These are phyloP conservation scores for Trachemys scripta DNA, from an alignment of 2,113 vertebrate species.

Conservation along the genomic window DNA sequence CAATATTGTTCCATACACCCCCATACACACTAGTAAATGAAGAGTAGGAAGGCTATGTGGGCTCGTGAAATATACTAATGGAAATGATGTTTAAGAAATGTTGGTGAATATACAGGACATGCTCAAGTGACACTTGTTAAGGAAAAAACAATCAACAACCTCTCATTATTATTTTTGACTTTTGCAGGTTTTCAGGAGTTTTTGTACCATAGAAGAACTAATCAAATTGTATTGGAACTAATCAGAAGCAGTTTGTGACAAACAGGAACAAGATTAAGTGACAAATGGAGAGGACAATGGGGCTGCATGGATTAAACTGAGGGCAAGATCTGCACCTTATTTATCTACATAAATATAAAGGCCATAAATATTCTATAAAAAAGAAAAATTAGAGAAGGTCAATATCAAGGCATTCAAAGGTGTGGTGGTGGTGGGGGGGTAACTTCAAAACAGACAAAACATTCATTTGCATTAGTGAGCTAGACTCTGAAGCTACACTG, in stretches of 20 bases:
- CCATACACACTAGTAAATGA: not conserved
- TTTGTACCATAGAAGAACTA: not conserved
- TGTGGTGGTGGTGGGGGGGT: not conserved
- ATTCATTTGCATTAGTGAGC: not conserved
- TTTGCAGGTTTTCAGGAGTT: not conserved
- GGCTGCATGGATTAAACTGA: not conserved
- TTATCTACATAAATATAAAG: not conserved
- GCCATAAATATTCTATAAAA: not conserved
- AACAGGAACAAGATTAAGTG: not conserved
- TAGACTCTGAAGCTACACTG: not conserved
- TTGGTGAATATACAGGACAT: not conserved
- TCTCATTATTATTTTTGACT: not conserved
- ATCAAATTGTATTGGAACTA: not conserved
- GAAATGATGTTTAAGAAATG: not conserved
- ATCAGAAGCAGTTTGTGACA: not conserved
- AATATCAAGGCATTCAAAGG: not conserved
- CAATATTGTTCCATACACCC: not conserved
- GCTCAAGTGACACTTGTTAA: not conserved
- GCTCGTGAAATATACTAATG: not conserved
- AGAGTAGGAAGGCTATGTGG: not conserved
- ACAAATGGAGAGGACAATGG: not conserved
- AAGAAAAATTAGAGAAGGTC: not conserved
- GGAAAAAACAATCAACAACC: not conserved
- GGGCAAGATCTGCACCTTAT: not conserved
- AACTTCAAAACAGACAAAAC: not conserved